Base-by-base conservation (phyloP, 2,113 vertebrate genomes). In the Odontesthes bonariensis region DNA sequence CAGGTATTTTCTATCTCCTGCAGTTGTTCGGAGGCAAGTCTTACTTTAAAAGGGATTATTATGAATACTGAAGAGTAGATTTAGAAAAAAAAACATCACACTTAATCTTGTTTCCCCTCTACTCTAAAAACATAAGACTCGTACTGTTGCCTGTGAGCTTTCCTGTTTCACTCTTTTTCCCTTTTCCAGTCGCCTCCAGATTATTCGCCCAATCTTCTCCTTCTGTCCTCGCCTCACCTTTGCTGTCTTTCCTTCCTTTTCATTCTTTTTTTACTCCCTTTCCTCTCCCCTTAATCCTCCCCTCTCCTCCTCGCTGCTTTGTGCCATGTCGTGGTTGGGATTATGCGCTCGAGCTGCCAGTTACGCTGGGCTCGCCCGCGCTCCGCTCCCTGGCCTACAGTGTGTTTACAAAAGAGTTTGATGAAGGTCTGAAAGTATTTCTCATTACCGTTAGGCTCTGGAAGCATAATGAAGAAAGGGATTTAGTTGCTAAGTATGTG, bases 261-360 rank as follows among this genome's bases (percentile, higher is more conserved):
- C 33, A 60, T 46, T 27, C 40, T 11, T 23, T 35, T 42, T 35
- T 1, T 23, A 33, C 22, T 38, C 35, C 46, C 54, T 32, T 42
- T 57, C 40, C 47, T 57, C 59, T 40, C 49, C 2, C 53, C 27
- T 51, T 54, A 35, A 14, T 38, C 44, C 47, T 53, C 11, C 5
- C 1, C 71, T 69, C 63, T 64, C 79, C 79, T 62, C 75, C 67
- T 63, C 73, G 56, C 38, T 27, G 63, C 73, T 81, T 69, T 74
- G 72, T 76, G 65, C 83, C 74, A 19, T 86, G 79, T 77, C 82
- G 62, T 77, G 67, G 71, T 59, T 78, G 79, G 82, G 89, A 88
- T 88, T 86, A 88, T 85, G 85, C 77, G 72, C 87, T 89, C 81
- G 82, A 79, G 22, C 77, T 88, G 86, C 83, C 83, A 80, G 75